These are phyloP conservation scores for Tachina fera DNA, from an alignment of 2,888 invertebrate genomes.

Conservation along the genomic window DNA sequence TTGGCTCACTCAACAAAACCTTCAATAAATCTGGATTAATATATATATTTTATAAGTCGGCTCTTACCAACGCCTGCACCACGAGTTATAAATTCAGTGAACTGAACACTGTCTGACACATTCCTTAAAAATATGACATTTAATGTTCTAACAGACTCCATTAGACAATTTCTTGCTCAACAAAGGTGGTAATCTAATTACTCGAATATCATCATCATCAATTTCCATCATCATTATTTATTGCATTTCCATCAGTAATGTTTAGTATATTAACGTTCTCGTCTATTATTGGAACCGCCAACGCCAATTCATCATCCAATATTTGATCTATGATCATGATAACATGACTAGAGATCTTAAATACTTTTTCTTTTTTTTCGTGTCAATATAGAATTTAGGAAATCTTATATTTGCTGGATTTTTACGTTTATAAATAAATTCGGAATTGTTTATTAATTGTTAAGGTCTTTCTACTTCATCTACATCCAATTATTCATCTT, in stretches of 20 bases:
- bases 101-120: background rate
- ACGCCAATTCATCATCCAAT: conserved; percentile 44
- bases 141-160: background rate
- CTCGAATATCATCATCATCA: background rate
- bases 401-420: conserved; percentile 21
- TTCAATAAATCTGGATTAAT: too few species aligned
- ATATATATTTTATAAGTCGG: conserved; percentile 36
- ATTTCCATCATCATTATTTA: conserved; percentile 4
- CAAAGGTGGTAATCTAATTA: conserved; percentile 38
- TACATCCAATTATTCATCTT: background rate
- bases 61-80: conserved; percentile 65
- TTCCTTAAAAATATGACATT: conserved; percentile 32
- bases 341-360: conserved; percentile 6
- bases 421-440: conserved; percentile 12
- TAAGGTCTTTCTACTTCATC: background rate
- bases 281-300: conserved; percentile 33
- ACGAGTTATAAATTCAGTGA: conserved; percentile 50
- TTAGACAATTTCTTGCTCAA: background rate
- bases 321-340: conserved; percentile 23
- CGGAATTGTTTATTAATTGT: background rate
- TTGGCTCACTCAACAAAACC: conserved; percentile 28
- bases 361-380: background rate
- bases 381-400: background rate
- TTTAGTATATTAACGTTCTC: conserved; percentile 34
- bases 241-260: background rate